Conservation (phyloP, 2,888 invertebrate species). For the Epinotia demarniana region DNA sequence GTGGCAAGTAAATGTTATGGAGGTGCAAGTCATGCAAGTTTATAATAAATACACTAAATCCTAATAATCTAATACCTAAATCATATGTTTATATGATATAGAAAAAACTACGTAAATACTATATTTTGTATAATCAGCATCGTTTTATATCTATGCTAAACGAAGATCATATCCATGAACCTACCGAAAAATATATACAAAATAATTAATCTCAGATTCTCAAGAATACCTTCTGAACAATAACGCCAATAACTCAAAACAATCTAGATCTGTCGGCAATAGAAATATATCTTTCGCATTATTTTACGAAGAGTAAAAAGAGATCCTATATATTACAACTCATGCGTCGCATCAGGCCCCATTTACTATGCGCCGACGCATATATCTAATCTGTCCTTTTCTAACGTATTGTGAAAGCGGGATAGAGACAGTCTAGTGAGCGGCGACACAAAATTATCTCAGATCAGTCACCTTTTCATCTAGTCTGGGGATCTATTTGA, state of each 20-base stretch:
- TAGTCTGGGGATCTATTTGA: conserved; percentile 17
- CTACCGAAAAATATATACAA: no score
- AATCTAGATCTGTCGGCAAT: conserved; percentile 27
- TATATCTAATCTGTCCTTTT: background rate
- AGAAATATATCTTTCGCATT: conserved; percentile 13
- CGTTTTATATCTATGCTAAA: no score
- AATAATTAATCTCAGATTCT: background rate
- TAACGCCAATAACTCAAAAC: background rate
- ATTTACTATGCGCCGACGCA: conserved; percentile 25
- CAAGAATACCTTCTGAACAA: background rate
- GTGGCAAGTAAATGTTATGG: no score
- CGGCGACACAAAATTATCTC: conserved; percentile 9
- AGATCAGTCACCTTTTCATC: conserved; percentile 24
- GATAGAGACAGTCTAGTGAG: conserved; percentile 4
- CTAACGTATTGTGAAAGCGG: background rate
- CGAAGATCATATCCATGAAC: no score
- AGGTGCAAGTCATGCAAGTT: no score
- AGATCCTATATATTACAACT: conserved; percentile 13
- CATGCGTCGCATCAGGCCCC: conserved; percentile 14
- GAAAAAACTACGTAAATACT: no score
- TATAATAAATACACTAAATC: no score
- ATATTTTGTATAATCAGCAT: no score
- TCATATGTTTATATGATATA: no score
- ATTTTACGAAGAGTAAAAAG: background rate
- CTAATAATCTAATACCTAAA: no score